Evolutionary conservation across 2,888 invertebrate genomes (phyloP).

Genomic region (Trilocha varians): DNA sequence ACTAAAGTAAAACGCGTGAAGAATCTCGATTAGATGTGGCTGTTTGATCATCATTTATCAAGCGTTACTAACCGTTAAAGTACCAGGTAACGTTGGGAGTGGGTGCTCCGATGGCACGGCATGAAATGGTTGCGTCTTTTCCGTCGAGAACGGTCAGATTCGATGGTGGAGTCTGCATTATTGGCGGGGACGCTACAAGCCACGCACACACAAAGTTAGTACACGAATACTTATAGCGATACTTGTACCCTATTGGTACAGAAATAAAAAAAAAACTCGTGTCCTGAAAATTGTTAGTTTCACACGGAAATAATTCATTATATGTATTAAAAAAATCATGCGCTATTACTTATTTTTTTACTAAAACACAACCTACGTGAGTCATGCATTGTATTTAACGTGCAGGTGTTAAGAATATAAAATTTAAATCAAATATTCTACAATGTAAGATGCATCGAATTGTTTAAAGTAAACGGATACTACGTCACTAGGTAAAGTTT

Average conservation of each 20-base stretch:
- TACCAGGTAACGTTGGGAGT: conserved; percentile 93
- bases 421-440: background rate
- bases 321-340: background rate
- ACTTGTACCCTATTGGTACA: background rate
- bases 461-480: background rate
- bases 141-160: conserved; percentile 94
- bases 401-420: background rate
- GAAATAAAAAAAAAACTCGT: background rate
- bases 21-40: background rate
- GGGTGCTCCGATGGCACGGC: conserved; percentile 92
- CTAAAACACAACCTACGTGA: too few species aligned
- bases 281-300: background rate
- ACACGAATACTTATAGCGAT: background rate
- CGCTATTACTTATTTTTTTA: too few species aligned
- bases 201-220: conserved; percentile 58
- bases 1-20: background rate
- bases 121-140: conserved; percentile 90
- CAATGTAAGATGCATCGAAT: background rate
- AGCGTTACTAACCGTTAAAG: conserved; percentile 82
- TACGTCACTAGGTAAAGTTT: background rate
- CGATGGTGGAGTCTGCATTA: conserved; percentile 87
- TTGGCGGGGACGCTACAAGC: conserved; percentile 87
- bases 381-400: background rate
- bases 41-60: background rate
- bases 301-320: background rate